These are phyloP conservation scores for Lepus americanus DNA, from an alignment of 2,113 vertebrate genomes.

Conservation along the genomic window DNA sequence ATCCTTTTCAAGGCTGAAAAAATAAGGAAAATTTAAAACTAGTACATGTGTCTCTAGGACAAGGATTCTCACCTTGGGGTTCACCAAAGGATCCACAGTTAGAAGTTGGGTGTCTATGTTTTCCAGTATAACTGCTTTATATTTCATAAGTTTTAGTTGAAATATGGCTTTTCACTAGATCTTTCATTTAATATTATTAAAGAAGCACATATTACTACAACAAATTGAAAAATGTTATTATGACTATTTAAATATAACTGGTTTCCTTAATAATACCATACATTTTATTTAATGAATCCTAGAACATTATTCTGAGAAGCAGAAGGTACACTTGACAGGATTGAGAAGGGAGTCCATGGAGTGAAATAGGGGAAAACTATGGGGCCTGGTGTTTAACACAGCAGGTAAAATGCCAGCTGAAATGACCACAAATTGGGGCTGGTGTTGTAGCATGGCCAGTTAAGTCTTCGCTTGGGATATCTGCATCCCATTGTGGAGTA, in stretches of 20 bases:
- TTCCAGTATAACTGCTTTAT: neutral
- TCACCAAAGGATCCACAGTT: neutral
- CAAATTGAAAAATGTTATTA: neutral
- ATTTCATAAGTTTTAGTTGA: neutral
- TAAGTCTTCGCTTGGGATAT: too few species aligned
- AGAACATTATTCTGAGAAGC: neutral
- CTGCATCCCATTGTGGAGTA: too few species aligned
- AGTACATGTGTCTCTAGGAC: neutral
- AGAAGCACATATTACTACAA: neutral
- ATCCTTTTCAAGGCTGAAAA: neutral
- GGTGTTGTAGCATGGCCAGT: too few species aligned
- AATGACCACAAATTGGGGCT: too few species aligned
- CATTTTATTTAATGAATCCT: slow-evolving; percentile 16
- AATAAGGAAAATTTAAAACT: neutral
- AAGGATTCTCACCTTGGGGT: neutral
- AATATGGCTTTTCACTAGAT: slow-evolving; percentile 1
- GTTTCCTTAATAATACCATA: neutral
- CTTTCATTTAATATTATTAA: slow-evolving; percentile 22
- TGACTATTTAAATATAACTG: neutral
- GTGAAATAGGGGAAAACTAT: neutral
- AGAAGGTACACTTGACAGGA: neutral
- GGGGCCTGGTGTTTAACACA: too few species aligned
- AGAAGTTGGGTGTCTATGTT: neutral
- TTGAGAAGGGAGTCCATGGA: neutral
- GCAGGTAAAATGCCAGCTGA: too few species aligned